Evolutionary conservation across 92 coral and sea anemone species (phyloP).

Genomic region (Epizoanthus rinbou): DNA sequence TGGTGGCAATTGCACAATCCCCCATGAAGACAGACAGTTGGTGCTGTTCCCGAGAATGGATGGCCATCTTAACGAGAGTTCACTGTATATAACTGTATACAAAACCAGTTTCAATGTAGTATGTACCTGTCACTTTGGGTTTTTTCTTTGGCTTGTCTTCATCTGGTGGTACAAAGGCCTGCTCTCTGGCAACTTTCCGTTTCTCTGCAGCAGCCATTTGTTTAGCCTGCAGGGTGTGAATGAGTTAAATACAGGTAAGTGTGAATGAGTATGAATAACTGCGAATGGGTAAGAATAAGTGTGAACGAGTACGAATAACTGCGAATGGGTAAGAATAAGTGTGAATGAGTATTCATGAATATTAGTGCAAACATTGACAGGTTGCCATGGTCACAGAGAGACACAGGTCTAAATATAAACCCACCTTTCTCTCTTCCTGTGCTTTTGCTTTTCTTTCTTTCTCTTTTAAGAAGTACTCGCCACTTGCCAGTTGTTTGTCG

Average conservation of each 20-base stretch:
- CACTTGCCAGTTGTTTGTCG: conserved; percentile 97
- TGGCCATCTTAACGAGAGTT: neutral
- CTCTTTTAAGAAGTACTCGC: conserved; percentile 93
- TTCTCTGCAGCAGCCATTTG: conserved; percentile 81
- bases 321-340: neutral
- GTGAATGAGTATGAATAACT: neutral
- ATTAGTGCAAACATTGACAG: too few species aligned
- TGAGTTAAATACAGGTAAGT: neutral
- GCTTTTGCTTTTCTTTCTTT: conserved; percentile 82
- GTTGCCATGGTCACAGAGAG: neutral
- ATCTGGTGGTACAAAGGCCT: conserved; percentile 93
- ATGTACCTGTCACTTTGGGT: conserved; percentile 49
- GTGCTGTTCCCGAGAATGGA: too few species aligned
- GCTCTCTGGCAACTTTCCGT: conserved; percentile 76
- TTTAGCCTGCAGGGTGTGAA: conserved; percentile 57
- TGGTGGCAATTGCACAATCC: too few species aligned
- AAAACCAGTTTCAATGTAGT: too few species aligned
- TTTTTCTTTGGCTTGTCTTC: conserved; percentile 67
- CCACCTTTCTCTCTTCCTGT: conserved; percentile 82
- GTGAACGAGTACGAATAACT: too few species aligned
- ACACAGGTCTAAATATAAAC: neutral
- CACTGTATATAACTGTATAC: neutral
- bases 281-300: too few species aligned
- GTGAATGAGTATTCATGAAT: neutral
- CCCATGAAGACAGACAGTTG: neutral